These are phyloP conservation scores for Datnioides undecimradiatus DNA, from an alignment of 2,113 vertebrate genomes.

Conservation along the genomic window DNA sequence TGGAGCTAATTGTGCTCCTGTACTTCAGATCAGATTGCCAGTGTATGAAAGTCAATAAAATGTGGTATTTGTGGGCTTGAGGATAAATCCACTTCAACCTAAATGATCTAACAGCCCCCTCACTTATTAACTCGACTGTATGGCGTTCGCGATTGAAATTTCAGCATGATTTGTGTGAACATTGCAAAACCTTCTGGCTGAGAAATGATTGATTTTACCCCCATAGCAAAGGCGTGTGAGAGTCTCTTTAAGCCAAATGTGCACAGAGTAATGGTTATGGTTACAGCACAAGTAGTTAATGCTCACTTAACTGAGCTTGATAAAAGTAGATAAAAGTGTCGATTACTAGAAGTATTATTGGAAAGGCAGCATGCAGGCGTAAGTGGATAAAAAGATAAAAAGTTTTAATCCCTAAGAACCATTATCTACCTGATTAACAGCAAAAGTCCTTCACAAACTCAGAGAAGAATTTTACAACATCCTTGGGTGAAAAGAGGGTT, in stretches of 20 bases:
- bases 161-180: conserved; percentile 58
- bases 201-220: conserved; percentile 61
- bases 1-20: conserved; percentile 74
- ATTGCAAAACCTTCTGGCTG: conserved; percentile 68
- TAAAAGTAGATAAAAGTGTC: conserved; percentile 69
- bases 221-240: conserved; percentile 55
- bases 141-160: conserved; percentile 47
- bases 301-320: conserved; percentile 64
- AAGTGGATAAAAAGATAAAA: conserved; percentile 62
- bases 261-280: conserved; percentile 59
- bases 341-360: conserved; percentile 36
- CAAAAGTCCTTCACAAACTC: conserved; percentile 26
- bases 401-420: conserved; percentile 46
- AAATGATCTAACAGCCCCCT: conserved; percentile 71
- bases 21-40: conserved; percentile 72
- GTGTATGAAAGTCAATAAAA: conserved; percentile 79
- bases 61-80: conserved; percentile 75
- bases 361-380: conserved; percentile 40
- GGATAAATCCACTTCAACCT: conserved; percentile 68
- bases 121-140: conserved; percentile 41
- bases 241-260: conserved; percentile 71
- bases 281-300: conserved; percentile 68
- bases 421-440: conserved; percentile 28
- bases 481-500: neutral
- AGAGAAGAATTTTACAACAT: conserved; percentile 36